Evolutionary conservation across 2,888 invertebrate species (phyloP).

Genomic region (Orchestes rusci): DNA sequence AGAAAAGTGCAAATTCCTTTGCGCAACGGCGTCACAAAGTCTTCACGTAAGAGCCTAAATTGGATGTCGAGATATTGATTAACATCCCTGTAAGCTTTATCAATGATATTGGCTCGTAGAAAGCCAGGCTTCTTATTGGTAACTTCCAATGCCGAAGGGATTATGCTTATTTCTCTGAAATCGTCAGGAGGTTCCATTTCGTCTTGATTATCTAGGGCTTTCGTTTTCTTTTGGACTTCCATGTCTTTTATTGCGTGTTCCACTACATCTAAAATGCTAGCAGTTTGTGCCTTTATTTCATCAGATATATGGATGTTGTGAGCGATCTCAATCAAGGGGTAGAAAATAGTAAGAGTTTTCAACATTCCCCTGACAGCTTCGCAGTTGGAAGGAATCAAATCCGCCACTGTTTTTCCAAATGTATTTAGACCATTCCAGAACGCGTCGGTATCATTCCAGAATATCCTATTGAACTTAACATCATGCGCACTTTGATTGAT

Average conservation of each 20-base stretch:
- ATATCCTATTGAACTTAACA: slow-evolving; percentile 7
- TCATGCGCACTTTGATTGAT: slow-evolving; percentile 7
- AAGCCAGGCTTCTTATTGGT: slow-evolving; percentile 39
- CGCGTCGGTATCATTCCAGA: slow-evolving; percentile 17
- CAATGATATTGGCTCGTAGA: slow-evolving; percentile 52
- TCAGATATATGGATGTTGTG: slow-evolving; percentile 14
- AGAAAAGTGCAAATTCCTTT: slow-evolving; percentile 41
- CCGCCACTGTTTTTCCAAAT: slow-evolving; percentile 10
- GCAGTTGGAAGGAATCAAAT: slow-evolving; percentile 13
- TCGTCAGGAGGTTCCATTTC: slow-evolving; percentile 34
- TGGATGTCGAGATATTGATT: slow-evolving; percentile 76
- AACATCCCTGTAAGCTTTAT: slow-evolving; percentile 56
- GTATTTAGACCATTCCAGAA: slow-evolving; percentile 13
- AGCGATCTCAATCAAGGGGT: slow-evolving; percentile 10
- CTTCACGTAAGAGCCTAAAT: slow-evolving; percentile 66
- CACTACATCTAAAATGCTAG: slow-evolving; percentile 7
- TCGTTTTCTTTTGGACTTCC: slow-evolving; percentile 3
- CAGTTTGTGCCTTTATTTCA: slow-evolving; percentile 11
- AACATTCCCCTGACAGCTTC: slow-evolving; percentile 6
- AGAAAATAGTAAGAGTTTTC: slow-evolving; percentile 6
- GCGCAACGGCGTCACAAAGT: slow-evolving; percentile 67
- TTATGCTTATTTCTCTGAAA: slow-evolving; percentile 50
- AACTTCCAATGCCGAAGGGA: slow-evolving; percentile 46
- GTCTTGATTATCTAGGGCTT: not conserved
- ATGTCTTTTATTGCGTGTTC: slow-evolving; percentile 10